Evolutionary conservation across 2,797 vertebrate species (phyloP), one percentile per base, ranked within the genome.

Genomic region (Coccyzus lansbergi): DNA sequence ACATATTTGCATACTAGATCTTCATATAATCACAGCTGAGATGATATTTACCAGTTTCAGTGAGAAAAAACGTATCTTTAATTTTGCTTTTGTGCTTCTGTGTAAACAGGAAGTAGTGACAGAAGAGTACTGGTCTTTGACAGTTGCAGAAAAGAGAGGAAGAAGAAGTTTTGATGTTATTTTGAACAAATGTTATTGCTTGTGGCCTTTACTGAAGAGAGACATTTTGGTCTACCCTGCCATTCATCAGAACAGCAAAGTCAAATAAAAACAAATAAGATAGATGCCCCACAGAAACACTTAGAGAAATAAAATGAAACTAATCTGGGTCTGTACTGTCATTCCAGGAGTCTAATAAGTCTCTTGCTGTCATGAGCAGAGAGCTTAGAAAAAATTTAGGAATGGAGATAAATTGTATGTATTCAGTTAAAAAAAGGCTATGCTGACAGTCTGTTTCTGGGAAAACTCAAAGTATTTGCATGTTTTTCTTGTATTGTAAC

Each of bases 1-100:
- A 49, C 0, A 0, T 40, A 33, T 21, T 14, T 78, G 17, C 15
- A 34, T 65, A 10, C 9, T 26, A 49, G 5, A n/a, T 48, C 21
- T 70, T 8, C 0, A 0, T 18, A 25, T 12, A 74, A 7, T 7
- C 24, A 67, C 36, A 86, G 3, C 4, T 70, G n/a, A 70, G 22
- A 75, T 4, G 21, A 20, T 62, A 72, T 40, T 63, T 18, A 60
- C 6, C 25, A 56, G 9, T 71, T 82, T 62, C 48, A 62, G 17
- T 40, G 24, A 38, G 60, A 95, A 93, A 87, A 72, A 6, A 80
- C 5, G 5, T 59, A 9, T 19, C 52, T 59, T 80, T 74, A 14
- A 56, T 88, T 74, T 76, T 62, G 3, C 26, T 76, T 77, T 46
- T 75, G 21, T 83, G 15, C 8, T 44, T 67, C 38, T 38, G 38